Base-by-base conservation (phyloP, 2,797 vertebrate genomes). In the Stomatorhinus walkeri region DNA sequence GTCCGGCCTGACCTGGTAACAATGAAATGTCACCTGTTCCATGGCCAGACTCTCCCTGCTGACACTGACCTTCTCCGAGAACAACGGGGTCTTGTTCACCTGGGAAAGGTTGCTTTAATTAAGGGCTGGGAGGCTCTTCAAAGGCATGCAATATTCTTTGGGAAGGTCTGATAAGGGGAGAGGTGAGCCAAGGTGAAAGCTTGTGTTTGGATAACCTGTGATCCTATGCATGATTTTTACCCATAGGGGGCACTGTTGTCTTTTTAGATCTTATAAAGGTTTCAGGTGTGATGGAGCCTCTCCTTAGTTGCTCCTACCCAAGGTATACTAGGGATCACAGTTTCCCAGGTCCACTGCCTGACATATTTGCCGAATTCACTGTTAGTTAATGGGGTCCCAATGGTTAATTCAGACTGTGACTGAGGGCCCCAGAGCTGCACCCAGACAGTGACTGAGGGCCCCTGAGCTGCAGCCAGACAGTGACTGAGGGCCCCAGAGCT, bases 31-130 rank as follows among this genome's bases (percentile, higher is more conserved):
- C 85, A 56, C 28, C 32, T 54, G 85, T 16, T 36, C 49, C 10
- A 28, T 52, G 7, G n/a, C 5, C 49, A 32, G 46, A 85, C 49
- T 52, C 22, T n/a, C 48, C 49, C 48, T 40, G 51, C 84, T 86
- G 51, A 40, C 51, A 43, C 85, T 87, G 85, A 87, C 85, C 85
- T 87, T 87, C 52, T 56, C 12, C 0, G 16, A 43, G 51, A 51
- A 87, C 85, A 87, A 59, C 2, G 52, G 52, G 7, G 4, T 36
- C 32, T 56, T 40, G 79, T 88, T 83, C 48, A 56, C 88, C 72
- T 83, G 76, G 76, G 76, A 88, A 84, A 88, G 76, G 88, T 85
- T 59, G 24, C 56, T 89, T 64, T 89, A 85, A 68, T 89, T 89
- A 89, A 89, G 46, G 46, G 19, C 56, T 9, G 54, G 22, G 43